Evolutionary conservation across 2,888 invertebrate species (phyloP).

Genomic region (Entomobrya proxima): DNA sequence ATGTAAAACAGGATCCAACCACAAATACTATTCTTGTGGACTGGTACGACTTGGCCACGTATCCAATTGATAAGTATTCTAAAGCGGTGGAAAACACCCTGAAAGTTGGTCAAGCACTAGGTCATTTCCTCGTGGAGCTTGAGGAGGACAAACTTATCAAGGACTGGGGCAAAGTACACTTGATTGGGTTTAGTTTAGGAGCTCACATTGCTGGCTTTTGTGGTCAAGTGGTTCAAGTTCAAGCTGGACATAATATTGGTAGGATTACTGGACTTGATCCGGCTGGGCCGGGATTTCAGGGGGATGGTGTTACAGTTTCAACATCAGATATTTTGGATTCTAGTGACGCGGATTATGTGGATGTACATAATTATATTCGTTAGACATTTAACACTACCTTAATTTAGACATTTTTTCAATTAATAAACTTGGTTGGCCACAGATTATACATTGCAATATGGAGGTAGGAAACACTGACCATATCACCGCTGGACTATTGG

Average conservation of each 20-base stretch:
- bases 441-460: neutral
- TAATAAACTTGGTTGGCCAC: neutral
- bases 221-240: neutral
- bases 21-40: neutral
- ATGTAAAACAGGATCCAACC: neutral
- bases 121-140: neutral
- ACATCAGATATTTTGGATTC: neutral
- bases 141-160: neutral
- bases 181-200: conserved; percentile 26
- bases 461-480: neutral
- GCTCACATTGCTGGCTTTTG: conserved; percentile 36
- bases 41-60: neutral
- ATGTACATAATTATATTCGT: neutral
- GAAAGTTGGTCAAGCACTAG: neutral
- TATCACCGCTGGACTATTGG: neutral
- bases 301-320: no score
- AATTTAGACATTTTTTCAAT: neutral
- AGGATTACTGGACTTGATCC: neutral
- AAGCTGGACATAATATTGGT: neutral
- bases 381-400: neutral
- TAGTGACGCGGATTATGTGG: neutral
- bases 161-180: neutral
- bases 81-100: neutral
- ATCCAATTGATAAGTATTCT: neutral
- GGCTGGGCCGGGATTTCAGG: neutral